Evolutionary conservation across 2,888 invertebrate species (phyloP).

Genomic region (Ochlodes sylvanus): DNA sequence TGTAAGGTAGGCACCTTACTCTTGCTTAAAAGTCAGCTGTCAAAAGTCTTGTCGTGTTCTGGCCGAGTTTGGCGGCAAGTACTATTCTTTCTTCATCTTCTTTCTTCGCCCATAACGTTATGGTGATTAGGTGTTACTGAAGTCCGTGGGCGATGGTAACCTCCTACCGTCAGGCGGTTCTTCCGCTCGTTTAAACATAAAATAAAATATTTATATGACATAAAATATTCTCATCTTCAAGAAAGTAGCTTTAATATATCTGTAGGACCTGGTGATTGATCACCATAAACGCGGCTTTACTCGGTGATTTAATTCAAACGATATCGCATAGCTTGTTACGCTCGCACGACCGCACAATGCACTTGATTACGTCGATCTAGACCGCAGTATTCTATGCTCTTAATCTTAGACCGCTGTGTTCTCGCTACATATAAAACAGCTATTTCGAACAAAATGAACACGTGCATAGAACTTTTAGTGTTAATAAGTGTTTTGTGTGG

Average conservation of each 20-base stretch:
- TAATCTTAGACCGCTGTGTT: neutral
- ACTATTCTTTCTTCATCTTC: too few species aligned
- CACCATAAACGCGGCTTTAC: conserved; percentile 31
- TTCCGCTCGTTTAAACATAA: too few species aligned
- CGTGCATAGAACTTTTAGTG: conserved; percentile 11
- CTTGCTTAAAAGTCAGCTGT: too few species aligned
- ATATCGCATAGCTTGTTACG: conserved; percentile 40
- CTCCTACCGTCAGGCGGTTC: too few species aligned
- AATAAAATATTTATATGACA: too few species aligned
- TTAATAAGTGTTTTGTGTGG: conserved; percentile 9
- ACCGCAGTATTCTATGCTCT: conserved; percentile 33
- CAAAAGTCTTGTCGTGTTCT: too few species aligned
- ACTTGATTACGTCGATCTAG: conserved; percentile 41
- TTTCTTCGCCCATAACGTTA: too few species aligned
- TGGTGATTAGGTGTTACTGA: too few species aligned
- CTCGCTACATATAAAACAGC: neutral
- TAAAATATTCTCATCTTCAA: neutral
- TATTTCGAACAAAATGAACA: conserved; percentile 27
- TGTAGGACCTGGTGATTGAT: neutral
- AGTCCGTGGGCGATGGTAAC: too few species aligned
- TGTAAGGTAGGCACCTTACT: too few species aligned
- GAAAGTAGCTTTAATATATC: neutral
- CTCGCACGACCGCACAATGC: conserved; percentile 37
- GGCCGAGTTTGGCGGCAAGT: too few species aligned
- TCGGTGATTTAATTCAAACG: conserved; percentile 41